These are phyloP conservation scores for Adineta ricciae DNA, from an alignment of 2,888 invertebrate genomes.

Conservation along the genomic window DNA sequence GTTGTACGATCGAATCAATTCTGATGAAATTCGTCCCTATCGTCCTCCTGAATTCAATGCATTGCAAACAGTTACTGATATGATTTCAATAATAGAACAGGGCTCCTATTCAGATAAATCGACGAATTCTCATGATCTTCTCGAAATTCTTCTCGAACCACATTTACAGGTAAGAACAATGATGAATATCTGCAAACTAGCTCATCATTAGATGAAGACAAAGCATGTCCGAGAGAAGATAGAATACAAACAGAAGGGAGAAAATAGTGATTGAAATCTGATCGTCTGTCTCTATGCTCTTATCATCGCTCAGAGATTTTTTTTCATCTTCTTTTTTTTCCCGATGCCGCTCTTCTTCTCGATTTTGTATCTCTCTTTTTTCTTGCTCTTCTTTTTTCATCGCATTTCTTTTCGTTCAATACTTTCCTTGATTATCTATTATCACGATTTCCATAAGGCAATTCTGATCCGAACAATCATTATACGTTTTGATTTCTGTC, in stretches of 20 bases:
- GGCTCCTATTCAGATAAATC: neutral
- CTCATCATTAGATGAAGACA: neutral
- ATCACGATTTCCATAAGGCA: conserved; percentile 16
- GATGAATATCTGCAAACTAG: neutral
- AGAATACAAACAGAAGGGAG: neutral
- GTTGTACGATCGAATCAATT: conserved; percentile 22
- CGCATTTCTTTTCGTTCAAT: neutral
- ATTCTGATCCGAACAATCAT: neutral
- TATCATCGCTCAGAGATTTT: neutral
- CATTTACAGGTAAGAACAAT: neutral
- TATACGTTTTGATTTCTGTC: neutral
- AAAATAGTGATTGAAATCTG: neutral
- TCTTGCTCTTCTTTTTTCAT: conserved; percentile 20
- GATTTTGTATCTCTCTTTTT: conserved; percentile 24
- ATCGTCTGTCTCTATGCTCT: neutral
- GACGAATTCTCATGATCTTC: neutral
- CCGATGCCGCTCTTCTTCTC: conserved; percentile 15
- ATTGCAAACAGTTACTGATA: neutral
- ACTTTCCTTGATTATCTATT: neutral
- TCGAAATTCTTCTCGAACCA: neutral
- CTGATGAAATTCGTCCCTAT: conserved; percentile 6
- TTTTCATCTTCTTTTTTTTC: neutral
- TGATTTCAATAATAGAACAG: neutral
- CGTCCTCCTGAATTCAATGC: neutral
- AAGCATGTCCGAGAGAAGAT: neutral